These are phyloP conservation scores for Silurus aristotelis DNA, from an alignment of 2,797 vertebrate genomes.

Conservation along the genomic window DNA sequence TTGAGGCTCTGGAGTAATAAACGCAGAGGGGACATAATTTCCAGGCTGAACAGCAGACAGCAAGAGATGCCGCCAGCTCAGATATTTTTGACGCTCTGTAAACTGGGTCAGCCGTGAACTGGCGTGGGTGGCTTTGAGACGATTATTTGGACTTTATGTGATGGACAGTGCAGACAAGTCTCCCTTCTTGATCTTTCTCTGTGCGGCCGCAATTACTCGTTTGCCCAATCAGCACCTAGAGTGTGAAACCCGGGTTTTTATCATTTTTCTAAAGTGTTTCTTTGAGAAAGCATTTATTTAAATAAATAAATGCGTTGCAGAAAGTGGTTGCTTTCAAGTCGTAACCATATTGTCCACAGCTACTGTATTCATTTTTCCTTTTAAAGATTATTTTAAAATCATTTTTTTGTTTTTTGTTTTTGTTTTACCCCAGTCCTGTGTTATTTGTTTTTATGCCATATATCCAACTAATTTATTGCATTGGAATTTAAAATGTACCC, in stretches of 20 bases:
- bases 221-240: conserved; percentile 32
- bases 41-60: conserved; percentile 44
- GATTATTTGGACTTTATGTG: conserved; percentile 47
- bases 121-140: conserved; percentile 43
- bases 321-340: not conserved
- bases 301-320: not conserved
- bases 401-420: no score
- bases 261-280: conserved; percentile 20
- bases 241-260: conserved; percentile 24
- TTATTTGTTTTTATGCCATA: not conserved
- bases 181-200: conserved; percentile 19
- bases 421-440: not conserved
- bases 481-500: not conserved
- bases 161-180: conserved; percentile 44
- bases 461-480: not conserved
- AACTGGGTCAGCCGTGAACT: conserved; percentile 54
- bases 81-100: conserved; percentile 55
- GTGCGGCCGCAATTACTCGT: not conserved
- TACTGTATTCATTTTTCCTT: not conserved
- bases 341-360: conserved; percentile 14
- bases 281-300: conserved; percentile 31
- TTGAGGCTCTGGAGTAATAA: conserved; percentile 54
- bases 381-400: not conserved
- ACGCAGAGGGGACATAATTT: conserved; percentile 53
- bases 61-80: conserved; percentile 37